Conservation (phyloP, 2,113 vertebrate species). For the Martes martes region DNA sequence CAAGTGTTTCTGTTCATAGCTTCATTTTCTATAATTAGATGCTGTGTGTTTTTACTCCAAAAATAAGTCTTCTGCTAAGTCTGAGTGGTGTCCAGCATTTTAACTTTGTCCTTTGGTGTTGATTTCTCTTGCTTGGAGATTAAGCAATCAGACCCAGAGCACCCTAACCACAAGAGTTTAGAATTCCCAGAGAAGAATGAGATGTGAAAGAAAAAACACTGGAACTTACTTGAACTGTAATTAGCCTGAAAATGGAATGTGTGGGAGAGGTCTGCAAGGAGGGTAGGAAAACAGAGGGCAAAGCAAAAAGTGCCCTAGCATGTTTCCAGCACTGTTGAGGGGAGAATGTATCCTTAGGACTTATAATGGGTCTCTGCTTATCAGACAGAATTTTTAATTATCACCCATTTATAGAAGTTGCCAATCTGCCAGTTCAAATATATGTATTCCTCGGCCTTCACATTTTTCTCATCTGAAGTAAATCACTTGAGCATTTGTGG, state of each 20-base stretch:
- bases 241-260: slow-evolving; percentile 56
- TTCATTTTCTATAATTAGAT: neutral
- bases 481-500: neutral
- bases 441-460: neutral
- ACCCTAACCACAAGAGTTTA: neutral
- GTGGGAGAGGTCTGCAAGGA: slow-evolving; percentile 15
- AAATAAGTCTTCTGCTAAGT: neutral
- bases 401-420: neutral
- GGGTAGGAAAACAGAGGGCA: neutral
- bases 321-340: neutral
- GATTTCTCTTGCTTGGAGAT: slow-evolving; percentile 31
- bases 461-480: neutral
- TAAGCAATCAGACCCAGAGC: neutral
- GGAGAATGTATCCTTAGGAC: neutral
- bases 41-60: neutral
- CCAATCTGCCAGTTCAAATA: neutral
- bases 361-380: neutral
- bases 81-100: neutral
- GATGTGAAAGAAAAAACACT: slow-evolving; percentile 28
- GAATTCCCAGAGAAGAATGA: slow-evolving; percentile 39
- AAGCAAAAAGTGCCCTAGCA: neutral
- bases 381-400: neutral
- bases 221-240: neutral
- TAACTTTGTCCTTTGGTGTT: neutral
- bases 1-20: neutral